Conservation (phyloP, 2,113 vertebrate species). For the Candoia aspera region DNA sequence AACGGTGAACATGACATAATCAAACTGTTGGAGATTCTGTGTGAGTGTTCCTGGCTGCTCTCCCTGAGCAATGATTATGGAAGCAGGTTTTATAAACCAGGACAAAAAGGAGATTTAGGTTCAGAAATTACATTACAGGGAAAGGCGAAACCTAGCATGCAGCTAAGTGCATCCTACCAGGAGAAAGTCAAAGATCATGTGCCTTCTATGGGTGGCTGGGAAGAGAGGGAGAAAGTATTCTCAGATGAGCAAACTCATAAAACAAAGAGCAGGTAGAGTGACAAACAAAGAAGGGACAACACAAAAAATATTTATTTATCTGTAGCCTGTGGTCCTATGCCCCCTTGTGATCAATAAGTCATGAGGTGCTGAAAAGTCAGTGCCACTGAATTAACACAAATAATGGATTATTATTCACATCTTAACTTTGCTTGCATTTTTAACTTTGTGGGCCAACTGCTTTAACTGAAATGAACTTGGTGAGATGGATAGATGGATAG, state of each 20-base stretch:
- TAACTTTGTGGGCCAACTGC: not conserved
- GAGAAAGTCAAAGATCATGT: not conserved
- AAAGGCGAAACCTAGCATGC: not conserved
- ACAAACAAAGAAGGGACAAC: not conserved
- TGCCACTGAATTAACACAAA: not conserved
- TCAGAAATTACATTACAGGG: not conserved
- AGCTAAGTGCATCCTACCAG: not conserved
- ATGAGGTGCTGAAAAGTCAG: not conserved
- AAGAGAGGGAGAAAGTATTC: not conserved
- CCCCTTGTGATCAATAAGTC: not conserved
- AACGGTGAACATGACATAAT: no score
- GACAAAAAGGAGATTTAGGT: not conserved
- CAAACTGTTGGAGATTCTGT: not conserved
- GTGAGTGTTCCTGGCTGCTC: not conserved
- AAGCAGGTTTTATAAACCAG: not conserved
- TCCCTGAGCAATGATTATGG: not conserved
- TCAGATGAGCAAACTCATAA: not conserved
- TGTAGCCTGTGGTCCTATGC: not conserved
- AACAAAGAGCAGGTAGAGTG: not conserved
- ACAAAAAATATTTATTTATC: not conserved
- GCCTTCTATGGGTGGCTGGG: not conserved
- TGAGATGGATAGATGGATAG: not conserved
- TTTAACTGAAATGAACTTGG: slow-evolving; percentile 34
- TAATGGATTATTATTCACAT: not conserved
- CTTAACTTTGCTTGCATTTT: not conserved